phyloP scores from a whole-genome alignment of 2,888 invertebrate genomes.

The Lasioglossum lativentre region DNA sequence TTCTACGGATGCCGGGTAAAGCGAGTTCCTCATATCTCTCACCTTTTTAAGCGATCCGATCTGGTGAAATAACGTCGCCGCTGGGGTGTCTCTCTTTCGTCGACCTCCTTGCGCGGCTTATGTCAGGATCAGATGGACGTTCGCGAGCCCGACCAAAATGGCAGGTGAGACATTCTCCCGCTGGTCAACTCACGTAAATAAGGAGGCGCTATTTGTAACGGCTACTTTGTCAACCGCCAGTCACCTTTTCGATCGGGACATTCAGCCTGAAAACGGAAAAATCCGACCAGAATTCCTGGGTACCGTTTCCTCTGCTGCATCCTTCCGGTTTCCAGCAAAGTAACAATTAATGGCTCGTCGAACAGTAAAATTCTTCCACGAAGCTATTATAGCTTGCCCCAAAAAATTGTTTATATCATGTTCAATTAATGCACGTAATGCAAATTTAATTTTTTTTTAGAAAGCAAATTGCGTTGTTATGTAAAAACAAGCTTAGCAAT shows the following conservation, averaged over 20 bases:
- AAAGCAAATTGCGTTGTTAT: no score
- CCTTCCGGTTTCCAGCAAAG: conserved; percentile 3
- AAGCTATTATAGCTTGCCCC: no score
- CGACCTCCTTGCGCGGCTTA: conserved; percentile 70
- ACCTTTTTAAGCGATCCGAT: conserved; percentile 77
- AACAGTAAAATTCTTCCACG: no score
- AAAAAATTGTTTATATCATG: no score
- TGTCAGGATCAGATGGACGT: conserved; percentile 77
- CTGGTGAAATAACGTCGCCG: conserved; percentile 76
- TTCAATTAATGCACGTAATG: no score
- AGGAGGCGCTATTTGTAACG: conserved; percentile 66
- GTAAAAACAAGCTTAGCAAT: no score
- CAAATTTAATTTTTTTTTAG: no score
- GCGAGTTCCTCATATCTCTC: conserved; percentile 82
- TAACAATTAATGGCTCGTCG: no score
- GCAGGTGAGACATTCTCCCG: conserved; percentile 73
- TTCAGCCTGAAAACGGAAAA: conserved; percentile 3
- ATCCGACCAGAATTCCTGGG: conserved; percentile 21
- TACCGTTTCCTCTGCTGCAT: background rate
- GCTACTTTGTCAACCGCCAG: conserved; percentile 56
- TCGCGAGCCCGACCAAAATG: conserved; percentile 72
- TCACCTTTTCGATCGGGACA: conserved; percentile 45
- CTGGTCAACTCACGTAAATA: conserved; percentile 66
- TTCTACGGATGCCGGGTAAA: conserved; percentile 63
- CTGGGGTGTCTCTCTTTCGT: conserved; percentile 56